Evolutionary conservation across 2,888 invertebrate genomes (phyloP).

Genomic region (Nemotelus nigrinus): DNA sequence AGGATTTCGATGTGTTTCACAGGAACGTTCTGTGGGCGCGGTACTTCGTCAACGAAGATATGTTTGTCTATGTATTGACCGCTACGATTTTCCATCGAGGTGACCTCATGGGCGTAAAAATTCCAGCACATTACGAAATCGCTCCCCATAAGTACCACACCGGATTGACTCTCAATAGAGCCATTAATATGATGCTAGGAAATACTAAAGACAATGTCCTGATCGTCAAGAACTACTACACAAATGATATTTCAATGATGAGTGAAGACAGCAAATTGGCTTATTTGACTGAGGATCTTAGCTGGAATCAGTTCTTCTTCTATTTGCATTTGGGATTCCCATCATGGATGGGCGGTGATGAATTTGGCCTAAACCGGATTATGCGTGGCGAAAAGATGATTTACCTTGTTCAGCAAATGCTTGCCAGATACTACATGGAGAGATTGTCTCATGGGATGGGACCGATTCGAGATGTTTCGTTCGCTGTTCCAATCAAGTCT

Average conservation of each 20-base stretch:
- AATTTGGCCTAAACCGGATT: conserved; percentile 67
- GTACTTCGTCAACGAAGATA: conserved; percentile 75
- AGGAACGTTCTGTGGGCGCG: conserved; percentile 71
- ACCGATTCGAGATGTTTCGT: conserved; percentile 71
- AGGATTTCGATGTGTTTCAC: conserved; percentile 71
- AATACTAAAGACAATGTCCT: conserved; percentile 54
- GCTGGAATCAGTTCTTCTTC: conserved; percentile 71
- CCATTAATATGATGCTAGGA: conserved; percentile 60
- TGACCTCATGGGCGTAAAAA: conserved; percentile 73
- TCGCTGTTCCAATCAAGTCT: conserved; percentile 67
- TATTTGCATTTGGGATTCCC: conserved; percentile 69
- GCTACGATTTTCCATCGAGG: conserved; percentile 74
- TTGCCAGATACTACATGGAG: conserved; percentile 80
- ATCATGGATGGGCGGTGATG: conserved; percentile 71
- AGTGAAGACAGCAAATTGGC: conserved; percentile 67
- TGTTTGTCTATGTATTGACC: conserved; percentile 77
- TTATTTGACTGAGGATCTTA: conserved; percentile 76
- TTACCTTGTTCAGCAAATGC: conserved; percentile 73
- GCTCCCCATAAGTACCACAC: conserved; percentile 76
- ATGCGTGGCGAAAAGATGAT: conserved; percentile 74
- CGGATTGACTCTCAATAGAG: conserved; percentile 58
- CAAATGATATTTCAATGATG: conserved; percentile 65
- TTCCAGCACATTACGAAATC: conserved; percentile 81
- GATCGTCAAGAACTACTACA: conserved; percentile 64
- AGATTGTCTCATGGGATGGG: conserved; percentile 76